Conservation (phyloP, 2,888 invertebrate species). For the Gisinianus flammeolus region DNA sequence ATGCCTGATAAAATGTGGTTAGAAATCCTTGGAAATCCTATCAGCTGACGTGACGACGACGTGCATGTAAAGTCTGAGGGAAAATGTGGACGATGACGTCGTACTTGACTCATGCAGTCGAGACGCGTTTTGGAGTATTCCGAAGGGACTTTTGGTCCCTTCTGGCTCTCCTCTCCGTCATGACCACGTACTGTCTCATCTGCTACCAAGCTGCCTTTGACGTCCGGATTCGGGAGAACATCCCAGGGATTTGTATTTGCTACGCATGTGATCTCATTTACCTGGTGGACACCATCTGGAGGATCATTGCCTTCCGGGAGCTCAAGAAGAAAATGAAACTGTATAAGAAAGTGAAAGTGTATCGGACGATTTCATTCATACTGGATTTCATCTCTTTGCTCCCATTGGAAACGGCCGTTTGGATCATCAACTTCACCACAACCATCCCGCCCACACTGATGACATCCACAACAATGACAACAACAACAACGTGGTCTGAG, state of each 20-base stretch:
- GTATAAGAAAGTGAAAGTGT: neutral
- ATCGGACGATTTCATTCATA: neutral
- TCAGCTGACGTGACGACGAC: too few relatives aligned
- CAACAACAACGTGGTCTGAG: constrained; percentile 12
- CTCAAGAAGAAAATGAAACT: neutral
- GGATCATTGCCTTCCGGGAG: neutral
- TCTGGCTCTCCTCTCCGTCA: constrained; percentile 5
- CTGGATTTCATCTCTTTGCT: constrained; percentile 33
- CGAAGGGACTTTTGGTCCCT: constrained; percentile 28
- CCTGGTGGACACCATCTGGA: constrained; percentile 15
- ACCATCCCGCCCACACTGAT: neutral
- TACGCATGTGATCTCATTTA: constrained; percentile 40
- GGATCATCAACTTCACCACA: neutral
- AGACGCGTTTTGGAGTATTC: neutral
- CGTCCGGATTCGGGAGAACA: constrained; percentile 29
- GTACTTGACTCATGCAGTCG: too few relatives aligned
- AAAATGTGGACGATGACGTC: too few relatives aligned
- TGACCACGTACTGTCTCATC: constrained; percentile 24
- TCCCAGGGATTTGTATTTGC: constrained; percentile 1
- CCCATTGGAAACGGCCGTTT: constrained; percentile 30
- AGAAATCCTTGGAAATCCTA: too few relatives aligned
- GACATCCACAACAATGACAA: neutral
- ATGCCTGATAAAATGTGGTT: too few relatives aligned
- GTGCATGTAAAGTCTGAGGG: too few relatives aligned
- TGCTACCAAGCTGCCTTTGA: constrained; percentile 39